phyloP scores from a whole-genome alignment of 64 coral and sea anemone species.

The Montipora capricornis region DNA sequence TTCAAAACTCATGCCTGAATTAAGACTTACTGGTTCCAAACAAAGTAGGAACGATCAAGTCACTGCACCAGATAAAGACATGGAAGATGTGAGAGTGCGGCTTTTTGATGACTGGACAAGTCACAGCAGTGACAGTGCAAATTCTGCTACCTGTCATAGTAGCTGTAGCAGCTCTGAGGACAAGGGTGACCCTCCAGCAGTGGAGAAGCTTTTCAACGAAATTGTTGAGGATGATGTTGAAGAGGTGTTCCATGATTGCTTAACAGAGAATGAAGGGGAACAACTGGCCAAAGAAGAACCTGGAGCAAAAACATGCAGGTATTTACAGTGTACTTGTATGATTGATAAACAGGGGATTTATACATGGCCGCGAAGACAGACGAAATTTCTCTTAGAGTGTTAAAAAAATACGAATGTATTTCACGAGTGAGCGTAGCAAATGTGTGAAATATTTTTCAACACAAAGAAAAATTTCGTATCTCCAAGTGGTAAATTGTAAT shows the following conservation, averaged over 20 bases:
- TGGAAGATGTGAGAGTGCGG: constrained; percentile 37
- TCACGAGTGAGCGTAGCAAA: no score
- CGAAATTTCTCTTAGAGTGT: background rate
- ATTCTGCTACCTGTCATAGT: background rate
- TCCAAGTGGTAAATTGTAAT: no score
- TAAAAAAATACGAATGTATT: background rate
- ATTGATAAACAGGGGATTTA: no score
- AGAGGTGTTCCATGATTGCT: constrained; percentile 73
- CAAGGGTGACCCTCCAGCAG: background rate
- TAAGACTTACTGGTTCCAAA: constrained; percentile 38
- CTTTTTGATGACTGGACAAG: constrained; percentile 45
- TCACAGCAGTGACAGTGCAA: background rate
- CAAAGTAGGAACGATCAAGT: background rate
- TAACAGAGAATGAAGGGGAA: background rate
- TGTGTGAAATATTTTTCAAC: no score
- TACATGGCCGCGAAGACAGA: no score
- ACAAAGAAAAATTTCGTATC: no score
- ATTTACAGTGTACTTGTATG: background rate
- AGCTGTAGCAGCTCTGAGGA: constrained; percentile 35
- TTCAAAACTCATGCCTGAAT: constrained; percentile 69
- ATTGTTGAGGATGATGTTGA: constrained; percentile 45
- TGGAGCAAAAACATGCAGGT: background rate
- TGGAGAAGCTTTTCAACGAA: background rate
- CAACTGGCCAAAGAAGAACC: background rate
- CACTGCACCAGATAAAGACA: background rate